Base-by-base conservation (phyloP, 2,888 invertebrate species). In the Syrphus vitripennis region DNA sequence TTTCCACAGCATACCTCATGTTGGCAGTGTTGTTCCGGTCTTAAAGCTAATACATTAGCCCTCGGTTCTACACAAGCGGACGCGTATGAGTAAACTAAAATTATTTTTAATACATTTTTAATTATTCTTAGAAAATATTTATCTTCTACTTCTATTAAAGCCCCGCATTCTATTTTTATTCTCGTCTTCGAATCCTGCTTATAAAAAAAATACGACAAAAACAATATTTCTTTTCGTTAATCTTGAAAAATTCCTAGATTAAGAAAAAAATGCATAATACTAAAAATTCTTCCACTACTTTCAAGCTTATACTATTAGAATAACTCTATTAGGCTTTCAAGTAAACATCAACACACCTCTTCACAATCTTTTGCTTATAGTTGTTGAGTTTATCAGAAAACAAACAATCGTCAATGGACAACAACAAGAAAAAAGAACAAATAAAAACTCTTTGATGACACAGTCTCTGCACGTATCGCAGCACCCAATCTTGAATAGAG, bases 321-420 rank as follows among this genome's bases (percentile, higher is more conserved):
- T 40, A 65, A 55, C 29, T 48, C 65, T 57, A 71, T 70, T 24
- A 26, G 63, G 55, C 21, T 65, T 71, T 26, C 16, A 67, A 61
- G 19, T 67, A 57, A 82, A 77, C 37, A 83, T 21, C 63, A 67
- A 74, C 61, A 71, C 72, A 83, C 72, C 65, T 72, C 29, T 69
- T 10, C 59, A 61, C 61, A 78, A 78, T 74, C 59, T 26, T 42
- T 67, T 31, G 16, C 40, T 42, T 21, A n/a, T 48, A 82, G 50
- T 57, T 57, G 50, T 57, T 57, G 31, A 59, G 42, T 53, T 63
- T 71, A 80, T 71, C 48, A 71, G 57, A 75, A 40, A 53, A 65
- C 71, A 84, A 84, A 82, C 21, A 26, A 50, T 42, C 12, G 16
- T 42, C 16, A 16, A 16, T 63, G 34, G 29, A 0, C 7, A 1